Evolutionary conservation across 2,888 invertebrate genomes (phyloP).

Genomic region (Oscheius sp.): DNA sequence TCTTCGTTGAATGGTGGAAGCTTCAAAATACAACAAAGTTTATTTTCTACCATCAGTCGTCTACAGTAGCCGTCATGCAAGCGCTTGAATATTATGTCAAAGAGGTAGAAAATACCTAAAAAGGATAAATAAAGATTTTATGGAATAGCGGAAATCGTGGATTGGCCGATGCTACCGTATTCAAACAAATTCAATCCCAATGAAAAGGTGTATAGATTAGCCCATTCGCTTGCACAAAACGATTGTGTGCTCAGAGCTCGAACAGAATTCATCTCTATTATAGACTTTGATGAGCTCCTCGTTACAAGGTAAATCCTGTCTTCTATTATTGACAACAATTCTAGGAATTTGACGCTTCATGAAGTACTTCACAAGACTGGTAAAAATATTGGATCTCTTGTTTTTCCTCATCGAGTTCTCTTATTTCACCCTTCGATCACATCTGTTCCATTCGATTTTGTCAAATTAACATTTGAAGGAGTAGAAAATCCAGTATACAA

Average conservation of each 20-base stretch:
- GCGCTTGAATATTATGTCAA: neutral
- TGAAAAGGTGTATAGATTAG: slow-evolving; percentile 47
- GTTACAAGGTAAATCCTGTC: neutral
- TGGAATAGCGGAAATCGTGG: slow-evolving; percentile 28
- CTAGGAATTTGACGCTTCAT: neutral
- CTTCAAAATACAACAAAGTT: neutral
- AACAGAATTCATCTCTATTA: slow-evolving; percentile 38
- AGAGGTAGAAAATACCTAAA: neutral
- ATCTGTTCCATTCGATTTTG: neutral
- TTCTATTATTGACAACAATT: neutral
- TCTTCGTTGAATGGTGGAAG: neutral
- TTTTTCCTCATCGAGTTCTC: neutral
- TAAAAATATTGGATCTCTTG: neutral
- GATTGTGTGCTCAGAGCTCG: slow-evolving; percentile 45
- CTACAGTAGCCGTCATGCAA: neutral
- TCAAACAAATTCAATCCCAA: slow-evolving; percentile 30
- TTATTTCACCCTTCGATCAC: neutral
- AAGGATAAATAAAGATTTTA: neutral
- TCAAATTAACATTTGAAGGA: neutral
- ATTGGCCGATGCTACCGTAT: slow-evolving; percentile 31
- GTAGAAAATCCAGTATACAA: neutral
- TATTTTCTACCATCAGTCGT: neutral
- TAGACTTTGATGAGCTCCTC: slow-evolving; percentile 52
- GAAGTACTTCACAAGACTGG: neutral
- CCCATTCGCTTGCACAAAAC: slow-evolving; percentile 51